Base-by-base conservation (phyloP, 2,113 vertebrate species). In the Notechis scutatus region DNA sequence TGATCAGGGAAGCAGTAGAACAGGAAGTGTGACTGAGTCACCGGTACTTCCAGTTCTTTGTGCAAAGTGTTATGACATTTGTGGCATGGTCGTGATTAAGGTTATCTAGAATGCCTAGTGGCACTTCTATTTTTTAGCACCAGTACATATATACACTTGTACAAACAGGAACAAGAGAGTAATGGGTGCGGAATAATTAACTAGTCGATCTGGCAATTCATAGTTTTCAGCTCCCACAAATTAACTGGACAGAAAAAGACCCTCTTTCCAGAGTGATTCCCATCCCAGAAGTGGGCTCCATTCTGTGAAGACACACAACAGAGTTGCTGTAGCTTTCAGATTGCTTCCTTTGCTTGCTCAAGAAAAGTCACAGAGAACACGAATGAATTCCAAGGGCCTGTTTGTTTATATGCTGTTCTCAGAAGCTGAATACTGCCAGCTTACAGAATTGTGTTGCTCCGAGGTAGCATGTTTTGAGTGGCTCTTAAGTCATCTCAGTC, bases 401-500 rank as follows among this genome's bases (percentile, higher is more conserved):
- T 92, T 94, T 88, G 91, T 91, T 55, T 92, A 95, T 94, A 94
- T 26, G 81, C 23, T 20, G 93, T 39, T 88, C 23, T 20, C 42
- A 39, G 0, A 61, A 89, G 93, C 64, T 24, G 85, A 64, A 24
- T 24, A 85, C 47, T 89, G 69, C 55, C n/a, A 85, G 47, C 11
- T 56, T 92, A 47, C 2, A 64, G 2, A 0, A 92, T 90, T 91
- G 59, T 94, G 94, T 90, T 94, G 92, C 4, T 11, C 45, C 52
- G 14, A 64, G 81, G 6, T 47, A 92, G 94, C 0, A 0, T 87
- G 56, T 88, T 52, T 96, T 95, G 93, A 93, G 94, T 94, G 95
- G 45, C 42, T 92, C 59, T 91, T 92, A 90, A 95, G 91, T 93
- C 90, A 92, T 96, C 96, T 94, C 93, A 92, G 93, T 90, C 95